phyloP scores from a whole-genome alignment of 1,140 invertebrate species.

The silkworm (Bombyx mori) region ASM3026992v2 NC_085118.1:12144001-12144500 shows the following conservation, averaged over 20 bases:
- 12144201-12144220: constrained; percentile 36
- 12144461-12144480: no score
- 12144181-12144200: constrained; percentile 22
- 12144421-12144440: no score
- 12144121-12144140: constrained; percentile 23
- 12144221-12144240: constrained; percentile 45
- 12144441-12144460: no score
- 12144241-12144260: constrained; percentile 42
- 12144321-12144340: not conserved
- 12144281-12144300: constrained; percentile 29
- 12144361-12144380: constrained; percentile 2
- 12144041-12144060: no score
- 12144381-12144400: not conserved
- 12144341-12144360: constrained; percentile 5
- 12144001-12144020: no score
- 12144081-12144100: no score
- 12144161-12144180: constrained; percentile 29
- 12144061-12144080: no score
- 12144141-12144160: constrained; percentile 23
- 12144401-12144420: no score
- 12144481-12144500: no score
- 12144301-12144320: constrained; percentile 17
- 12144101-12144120: constrained; percentile 19
- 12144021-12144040: no score
- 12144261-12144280: constrained; percentile 47